These are phyloP conservation scores for Artibeus lituratus DNA, from an alignment of 2,797 vertebrate species.

Conservation along the genomic window DNA sequence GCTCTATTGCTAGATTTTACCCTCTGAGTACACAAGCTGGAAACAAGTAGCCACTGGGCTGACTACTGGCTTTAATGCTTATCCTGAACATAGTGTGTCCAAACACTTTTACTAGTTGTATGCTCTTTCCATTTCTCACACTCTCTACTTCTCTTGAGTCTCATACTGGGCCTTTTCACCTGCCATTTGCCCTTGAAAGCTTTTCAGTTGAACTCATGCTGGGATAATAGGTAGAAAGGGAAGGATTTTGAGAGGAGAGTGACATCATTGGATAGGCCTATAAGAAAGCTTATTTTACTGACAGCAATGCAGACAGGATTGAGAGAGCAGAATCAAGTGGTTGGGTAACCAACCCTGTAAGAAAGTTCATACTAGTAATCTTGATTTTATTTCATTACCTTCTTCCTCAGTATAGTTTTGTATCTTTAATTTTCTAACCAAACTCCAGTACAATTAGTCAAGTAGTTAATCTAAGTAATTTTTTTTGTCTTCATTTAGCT, in stretches of 20 bases:
- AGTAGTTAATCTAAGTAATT: background rate
- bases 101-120: fast-evolving
- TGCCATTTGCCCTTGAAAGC: background rate
- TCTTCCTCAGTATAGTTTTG: background rate
- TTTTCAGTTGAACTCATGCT: background rate
- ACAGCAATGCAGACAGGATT: background rate
- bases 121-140: background rate
- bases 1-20: background rate
- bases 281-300: background rate
- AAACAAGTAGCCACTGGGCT: fast-evolving
- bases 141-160: background rate
- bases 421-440: background rate
- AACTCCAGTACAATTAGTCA: background rate
- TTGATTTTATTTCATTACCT: background rate
- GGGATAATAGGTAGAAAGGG: background rate
- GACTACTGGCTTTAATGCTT: background rate
- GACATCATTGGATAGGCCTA: background rate
- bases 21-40: fast-evolving
- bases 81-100: background rate
- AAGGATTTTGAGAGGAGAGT: background rate
- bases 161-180: background rate
- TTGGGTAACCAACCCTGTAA: background rate
- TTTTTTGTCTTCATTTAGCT: conserved; percentile 17
- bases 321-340: background rate
- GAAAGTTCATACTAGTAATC: background rate